Conservation (phyloP, 2,888 invertebrate genomes). For the Heteropelma amictum region DNA sequence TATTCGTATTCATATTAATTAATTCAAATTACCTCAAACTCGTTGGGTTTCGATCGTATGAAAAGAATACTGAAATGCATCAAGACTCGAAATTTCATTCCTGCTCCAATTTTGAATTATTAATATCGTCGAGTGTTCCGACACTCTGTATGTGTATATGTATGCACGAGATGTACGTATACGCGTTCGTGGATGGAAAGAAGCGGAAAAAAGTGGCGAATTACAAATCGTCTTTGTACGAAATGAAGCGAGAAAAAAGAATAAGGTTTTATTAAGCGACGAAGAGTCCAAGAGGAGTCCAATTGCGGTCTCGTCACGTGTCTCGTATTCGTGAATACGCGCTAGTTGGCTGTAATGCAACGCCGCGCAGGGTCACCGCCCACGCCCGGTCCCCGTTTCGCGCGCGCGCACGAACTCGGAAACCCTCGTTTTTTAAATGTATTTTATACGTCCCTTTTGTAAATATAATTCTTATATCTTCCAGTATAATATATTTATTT, state of each 20-base stretch:
- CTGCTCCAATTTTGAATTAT: no score
- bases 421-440: constrained; percentile 58
- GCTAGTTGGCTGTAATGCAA: constrained; percentile 38
- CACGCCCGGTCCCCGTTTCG: constrained; percentile 8
- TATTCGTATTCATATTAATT: no score
- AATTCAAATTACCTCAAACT: no score
- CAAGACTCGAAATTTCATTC: no score
- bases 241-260: constrained; percentile 2
- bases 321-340: constrained; percentile 30
- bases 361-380: constrained; percentile 25
- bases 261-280: no score
- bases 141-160: constrained; percentile 41
- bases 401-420: constrained; percentile 46
- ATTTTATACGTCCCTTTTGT: constrained; percentile 67
- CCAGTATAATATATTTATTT: constrained; percentile 74
- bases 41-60: no score
- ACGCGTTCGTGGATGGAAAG: constrained; percentile 41
- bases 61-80: no score
- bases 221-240: constrained; percentile 35
- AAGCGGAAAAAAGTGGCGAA: constrained; percentile 42
- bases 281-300: background rate
- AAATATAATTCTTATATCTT: constrained; percentile 73
- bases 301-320: constrained; percentile 31
- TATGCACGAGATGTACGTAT: constrained; percentile 24
- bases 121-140: no score